phyloP scores from a whole-genome alignment of 2,888 invertebrate genomes.

The Listrodromus nycthemerus region DNA sequence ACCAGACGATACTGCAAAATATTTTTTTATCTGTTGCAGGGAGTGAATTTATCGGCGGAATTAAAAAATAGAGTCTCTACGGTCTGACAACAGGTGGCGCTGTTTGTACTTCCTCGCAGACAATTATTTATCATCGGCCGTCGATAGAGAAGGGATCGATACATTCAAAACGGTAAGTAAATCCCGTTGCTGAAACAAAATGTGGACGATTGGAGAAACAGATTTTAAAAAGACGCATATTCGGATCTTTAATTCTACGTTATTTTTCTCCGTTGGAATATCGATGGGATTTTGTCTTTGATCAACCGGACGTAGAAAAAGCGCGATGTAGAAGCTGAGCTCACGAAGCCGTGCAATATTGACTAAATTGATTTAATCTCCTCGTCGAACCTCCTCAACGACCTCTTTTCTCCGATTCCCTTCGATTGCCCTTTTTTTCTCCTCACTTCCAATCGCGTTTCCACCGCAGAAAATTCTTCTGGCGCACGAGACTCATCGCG shows the following conservation, averaged over 20 bases:
- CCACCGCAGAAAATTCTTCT: slow-evolving; percentile 39
- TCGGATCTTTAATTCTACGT: not conserved
- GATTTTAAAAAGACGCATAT: not conserved
- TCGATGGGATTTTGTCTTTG: not conserved
- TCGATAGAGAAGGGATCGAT: slow-evolving; percentile 6
- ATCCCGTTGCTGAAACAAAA: not conserved
- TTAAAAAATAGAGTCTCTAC: not conserved
- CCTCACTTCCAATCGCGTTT: slow-evolving; percentile 44
- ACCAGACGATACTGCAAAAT: not conserved
- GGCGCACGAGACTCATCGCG: slow-evolving; percentile 26
- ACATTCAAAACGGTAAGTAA: not conserved
- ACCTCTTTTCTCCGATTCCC: slow-evolving; percentile 30
- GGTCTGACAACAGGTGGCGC: slow-evolving; percentile 25
- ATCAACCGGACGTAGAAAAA: not conserved
- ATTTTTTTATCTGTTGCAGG: not conserved
- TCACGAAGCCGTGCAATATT: slow-evolving; percentile 25
- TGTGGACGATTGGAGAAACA: not conserved
- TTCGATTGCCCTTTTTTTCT: not conserved
- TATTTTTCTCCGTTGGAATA: not conserved
- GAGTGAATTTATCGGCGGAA: slow-evolving; percentile 23
- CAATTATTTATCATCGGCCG: not conserved
- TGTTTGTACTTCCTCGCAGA: not conserved
- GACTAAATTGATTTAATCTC: slow-evolving; percentile 34
- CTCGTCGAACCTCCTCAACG: not conserved
- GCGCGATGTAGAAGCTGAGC: not conserved